These are phyloP conservation scores for Trialeurodes vaporariorum DNA, from an alignment of 1,140 invertebrate species.

Conservation along the genomic window DNA sequence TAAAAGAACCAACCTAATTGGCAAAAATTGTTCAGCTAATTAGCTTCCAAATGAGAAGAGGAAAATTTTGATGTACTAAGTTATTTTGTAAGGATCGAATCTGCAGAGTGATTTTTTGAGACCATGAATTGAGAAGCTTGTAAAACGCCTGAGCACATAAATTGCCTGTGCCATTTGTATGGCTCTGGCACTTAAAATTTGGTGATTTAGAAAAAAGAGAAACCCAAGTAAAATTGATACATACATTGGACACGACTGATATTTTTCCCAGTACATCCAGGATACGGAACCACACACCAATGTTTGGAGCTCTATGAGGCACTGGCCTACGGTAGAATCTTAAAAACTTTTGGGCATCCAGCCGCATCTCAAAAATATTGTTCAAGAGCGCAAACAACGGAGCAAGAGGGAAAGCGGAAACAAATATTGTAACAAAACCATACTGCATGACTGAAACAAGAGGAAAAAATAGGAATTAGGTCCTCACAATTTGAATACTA, in stretches of 20 bases:
- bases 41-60: too few species aligned
- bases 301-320: conserved; percentile 68
- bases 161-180: too few species aligned
- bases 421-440: conserved; percentile 83
- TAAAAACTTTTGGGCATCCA: conserved; percentile 80
- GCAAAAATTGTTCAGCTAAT: too few species aligned
- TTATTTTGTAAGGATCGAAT: too few species aligned
- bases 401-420: conserved; percentile 78
- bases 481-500: too few species aligned
- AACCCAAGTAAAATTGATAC: conserved; percentile 29
- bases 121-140: too few species aligned
- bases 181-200: too few species aligned
- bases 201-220: conserved; percentile 2
- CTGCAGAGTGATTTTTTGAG: too few species aligned
- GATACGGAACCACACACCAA: conserved; percentile 87
- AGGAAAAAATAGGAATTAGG: neutral
- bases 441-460: conserved; percentile 62
- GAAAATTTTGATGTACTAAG: too few species aligned
- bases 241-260: conserved; percentile 87
- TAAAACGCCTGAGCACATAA: too few species aligned
- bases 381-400: conserved; percentile 79
- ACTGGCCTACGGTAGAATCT: conserved; percentile 71
- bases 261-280: conserved; percentile 79
- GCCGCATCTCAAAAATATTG: conserved; percentile 77
- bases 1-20: too few species aligned